Evolutionary conservation across 2,888 invertebrate species (phyloP), one percentile per base, ranked within the genome.

Genomic region (Biston stratarius): DNA sequence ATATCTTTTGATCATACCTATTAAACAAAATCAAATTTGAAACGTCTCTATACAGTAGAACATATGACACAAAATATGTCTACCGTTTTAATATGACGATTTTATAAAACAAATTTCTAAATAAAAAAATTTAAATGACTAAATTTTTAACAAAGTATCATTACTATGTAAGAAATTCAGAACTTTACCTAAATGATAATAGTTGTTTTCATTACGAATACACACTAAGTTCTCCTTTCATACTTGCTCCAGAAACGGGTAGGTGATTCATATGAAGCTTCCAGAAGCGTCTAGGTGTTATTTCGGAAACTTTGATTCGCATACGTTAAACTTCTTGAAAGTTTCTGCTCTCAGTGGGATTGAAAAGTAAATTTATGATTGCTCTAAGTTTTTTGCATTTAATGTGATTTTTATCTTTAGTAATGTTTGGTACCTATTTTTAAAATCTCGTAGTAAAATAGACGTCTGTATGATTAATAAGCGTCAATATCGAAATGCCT

Each of bases 351-450:
- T 36, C 70, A 74, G 69, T 72, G 61, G 70, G 64, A 72, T 72
- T 71, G 67, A 74, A 72, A 72, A 71, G 69, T 71, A 66, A 70
- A 70, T 66, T 69, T 66, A 61, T 72, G 72, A 71, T 69, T 72
- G 62, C 49, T 58, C 36, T 5, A 55, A 62, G 48, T 59, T 62
- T 53, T 49, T 52, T 6, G 45, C 42, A 48, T 40, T 34, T 58
- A 11, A 47, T 56, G 48, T 36, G 51, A 8, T 55, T 57, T 55
- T 65, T 48, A n/a, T 58, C 14, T 33, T 49, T 12, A 0, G 11
- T 3, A 6, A 33, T 14, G 33, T 34, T 34, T n/a, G n/a, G n/a
- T n/a, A n/a, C n/a, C n/a, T n/a, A n/a, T n/a, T n/a, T n/a, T 34
- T 34, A 12, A 49, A 6, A 47, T 0, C 47, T 47, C 7, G 0